Base-by-base conservation (phyloP, 2,888 invertebrate genomes). In the Diaprepes abbreviatus region DNA sequence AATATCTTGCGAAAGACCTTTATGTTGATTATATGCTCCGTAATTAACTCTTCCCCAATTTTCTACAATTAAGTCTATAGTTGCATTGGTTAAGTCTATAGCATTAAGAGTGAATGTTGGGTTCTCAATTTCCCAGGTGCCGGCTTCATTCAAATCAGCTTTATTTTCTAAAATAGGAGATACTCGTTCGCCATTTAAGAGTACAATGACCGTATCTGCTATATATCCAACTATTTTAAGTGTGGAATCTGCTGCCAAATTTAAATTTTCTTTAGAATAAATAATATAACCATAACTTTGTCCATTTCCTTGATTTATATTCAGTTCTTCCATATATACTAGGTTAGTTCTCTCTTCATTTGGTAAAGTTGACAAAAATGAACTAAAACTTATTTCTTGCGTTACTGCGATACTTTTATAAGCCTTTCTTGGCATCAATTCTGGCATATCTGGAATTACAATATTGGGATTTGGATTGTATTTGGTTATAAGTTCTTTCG, bases 31-130 rank as follows among this genome's bases (percentile, higher is more conserved):
- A 21, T 82, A 40, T 50, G 73, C 65, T 5, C 83, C 83, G 52
- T 75, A 81, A 82, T 93, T 94, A 45, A 92, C 88, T 57, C 95
- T 88, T 3, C 96, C 96, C 85, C 92, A 93, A 81, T 93, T 94
- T 84, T 96, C 96, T 1, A 86, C 85, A 0, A 89, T 74, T 5
- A 87, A 70, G 65, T 85, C 83, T 10, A 87, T 68, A 58, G 79
- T 81, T 6, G 80, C 80, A 2, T 78, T 75, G 4, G 74, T 70
- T 6, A 73, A 65, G 14, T 57, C 68, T 5, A 65, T 28, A 3
- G 71, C 50, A 5, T 73, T 55, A 7, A 85, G 63, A 12, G 69
- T 70, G 17, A 84, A 67, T 17, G 73, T 77, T 1, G 80, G 79
- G 73, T 84, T 77, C 67, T 76, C 68, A 7, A 72, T 16, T 55